Conservation (phyloP, 2,888 invertebrate genomes). For the Cataglyphis cursor region DNA sequence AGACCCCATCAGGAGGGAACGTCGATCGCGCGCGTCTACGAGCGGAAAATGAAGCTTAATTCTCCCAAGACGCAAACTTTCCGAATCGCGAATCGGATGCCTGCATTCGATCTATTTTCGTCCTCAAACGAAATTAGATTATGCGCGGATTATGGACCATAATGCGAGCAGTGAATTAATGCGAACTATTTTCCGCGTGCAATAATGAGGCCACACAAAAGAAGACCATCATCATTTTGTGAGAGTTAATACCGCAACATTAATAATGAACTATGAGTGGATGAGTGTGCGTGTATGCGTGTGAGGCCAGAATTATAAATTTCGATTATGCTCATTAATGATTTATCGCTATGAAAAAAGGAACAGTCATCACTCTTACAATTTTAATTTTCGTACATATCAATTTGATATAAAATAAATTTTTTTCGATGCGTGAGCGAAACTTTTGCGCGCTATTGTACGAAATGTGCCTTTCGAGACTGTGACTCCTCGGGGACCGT, state of each 20-base stretch:
- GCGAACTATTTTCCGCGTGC: not conserved
- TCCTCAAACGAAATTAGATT: constrained; percentile 13
- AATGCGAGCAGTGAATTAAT: constrained; percentile 12
- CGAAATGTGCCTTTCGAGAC: constrained; percentile 21
- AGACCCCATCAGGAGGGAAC: not conserved
- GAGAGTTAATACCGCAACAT: not conserved
- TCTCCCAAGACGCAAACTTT: constrained; percentile 15
- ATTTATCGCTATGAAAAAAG: not conserved
- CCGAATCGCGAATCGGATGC: constrained; percentile 15
- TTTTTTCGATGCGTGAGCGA: not conserved
- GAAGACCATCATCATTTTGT: not conserved
- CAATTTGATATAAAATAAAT: not conserved
- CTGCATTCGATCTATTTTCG: not conserved
- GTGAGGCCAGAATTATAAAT: not conserved
- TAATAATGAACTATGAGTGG: not conserved
- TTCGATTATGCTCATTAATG: not conserved
- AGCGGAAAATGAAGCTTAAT: constrained; percentile 29
- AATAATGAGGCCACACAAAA: not conserved
- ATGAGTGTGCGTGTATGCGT: not conserved
- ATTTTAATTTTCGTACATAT: not conserved
- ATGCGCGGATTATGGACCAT: constrained; percentile 3
- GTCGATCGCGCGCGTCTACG: constrained; percentile 5
- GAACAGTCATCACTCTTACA: not conserved
- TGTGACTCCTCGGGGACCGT: constrained; percentile 25
- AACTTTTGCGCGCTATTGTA: constrained; percentile 24